Conservation (phyloP, 2,113 vertebrate genomes). For the Phaethornis superciliosus region DNA sequence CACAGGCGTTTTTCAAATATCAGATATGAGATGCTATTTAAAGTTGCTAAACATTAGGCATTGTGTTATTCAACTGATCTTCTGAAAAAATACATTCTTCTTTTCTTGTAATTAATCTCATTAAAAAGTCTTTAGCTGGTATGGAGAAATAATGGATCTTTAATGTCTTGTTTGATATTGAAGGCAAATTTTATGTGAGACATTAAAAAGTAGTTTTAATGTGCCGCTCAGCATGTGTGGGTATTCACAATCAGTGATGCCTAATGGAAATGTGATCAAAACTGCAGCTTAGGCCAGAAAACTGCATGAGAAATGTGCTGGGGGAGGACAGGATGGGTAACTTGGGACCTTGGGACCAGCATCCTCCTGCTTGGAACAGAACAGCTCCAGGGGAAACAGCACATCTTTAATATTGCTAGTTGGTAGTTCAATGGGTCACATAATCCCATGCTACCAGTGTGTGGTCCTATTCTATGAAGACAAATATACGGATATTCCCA, state of each 20-base stretch:
- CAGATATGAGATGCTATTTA: conserved; percentile 33
- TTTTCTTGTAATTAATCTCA: conserved; percentile 67
- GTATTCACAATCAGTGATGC: neutral
- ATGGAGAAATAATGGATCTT: conserved; percentile 68
- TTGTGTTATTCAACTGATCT: conserved; percentile 45
- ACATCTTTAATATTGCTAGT: neutral
- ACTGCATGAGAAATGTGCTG: neutral
- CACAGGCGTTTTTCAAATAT: neutral
- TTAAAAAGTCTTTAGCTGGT: conserved; percentile 69
- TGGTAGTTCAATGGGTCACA: neutral
- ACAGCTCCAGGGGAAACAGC: neutral
- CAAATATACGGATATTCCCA: neutral
- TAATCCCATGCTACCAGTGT: neutral
- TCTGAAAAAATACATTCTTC: conserved; percentile 42
- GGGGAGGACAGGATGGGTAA: neutral
- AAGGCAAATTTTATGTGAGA: conserved; percentile 58
- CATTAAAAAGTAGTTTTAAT: conserved; percentile 67
- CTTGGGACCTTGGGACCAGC: neutral
- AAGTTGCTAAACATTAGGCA: conserved; percentile 32
- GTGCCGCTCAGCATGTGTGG: conserved; percentile 18
- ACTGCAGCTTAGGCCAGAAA: conserved; percentile 5
- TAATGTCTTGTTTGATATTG: conserved; percentile 74
- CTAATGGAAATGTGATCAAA: conserved; percentile 41
- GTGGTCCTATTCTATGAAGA: neutral
- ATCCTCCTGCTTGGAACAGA: neutral